Evolutionary conservation across 2,113 vertebrate species (phyloP).

Genomic region (Rhodinocichla rosea): DNA sequence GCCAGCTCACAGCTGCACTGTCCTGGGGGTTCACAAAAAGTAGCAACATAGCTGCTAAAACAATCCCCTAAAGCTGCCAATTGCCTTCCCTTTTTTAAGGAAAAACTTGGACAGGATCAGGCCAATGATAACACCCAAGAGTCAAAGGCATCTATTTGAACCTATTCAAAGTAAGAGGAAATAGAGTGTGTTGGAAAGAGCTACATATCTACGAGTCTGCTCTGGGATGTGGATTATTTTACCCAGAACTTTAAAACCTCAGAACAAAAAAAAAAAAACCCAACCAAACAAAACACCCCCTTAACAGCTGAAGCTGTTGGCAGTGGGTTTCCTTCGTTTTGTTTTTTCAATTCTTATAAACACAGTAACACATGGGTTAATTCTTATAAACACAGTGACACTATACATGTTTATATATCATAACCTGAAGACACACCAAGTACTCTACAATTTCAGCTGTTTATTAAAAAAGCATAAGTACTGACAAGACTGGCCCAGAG

Average conservation of each 20-base stretch:
- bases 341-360: background rate
- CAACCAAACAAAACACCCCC: fast-evolving
- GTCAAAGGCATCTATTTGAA: background rate
- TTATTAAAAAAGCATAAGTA: background rate
- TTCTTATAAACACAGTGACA: background rate
- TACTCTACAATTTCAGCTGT: background rate
- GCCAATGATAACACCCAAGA: background rate
- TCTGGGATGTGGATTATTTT: background rate
- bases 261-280: background rate
- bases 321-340: background rate
- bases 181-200: background rate
- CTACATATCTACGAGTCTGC: background rate
- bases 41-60: background rate
- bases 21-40: background rate
- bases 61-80: background rate
- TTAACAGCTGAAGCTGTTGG: background rate
- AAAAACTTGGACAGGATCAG: background rate
- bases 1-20: background rate
- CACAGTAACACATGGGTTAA: background rate
- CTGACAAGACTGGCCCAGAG: background rate
- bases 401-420: too few relatives aligned
- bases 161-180: background rate
- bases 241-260: background rate
- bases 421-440: background rate
- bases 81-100: background rate